Conservation (phyloP, 2,113 vertebrate species). For the Tympanuchus pallidicinctus region DNA sequence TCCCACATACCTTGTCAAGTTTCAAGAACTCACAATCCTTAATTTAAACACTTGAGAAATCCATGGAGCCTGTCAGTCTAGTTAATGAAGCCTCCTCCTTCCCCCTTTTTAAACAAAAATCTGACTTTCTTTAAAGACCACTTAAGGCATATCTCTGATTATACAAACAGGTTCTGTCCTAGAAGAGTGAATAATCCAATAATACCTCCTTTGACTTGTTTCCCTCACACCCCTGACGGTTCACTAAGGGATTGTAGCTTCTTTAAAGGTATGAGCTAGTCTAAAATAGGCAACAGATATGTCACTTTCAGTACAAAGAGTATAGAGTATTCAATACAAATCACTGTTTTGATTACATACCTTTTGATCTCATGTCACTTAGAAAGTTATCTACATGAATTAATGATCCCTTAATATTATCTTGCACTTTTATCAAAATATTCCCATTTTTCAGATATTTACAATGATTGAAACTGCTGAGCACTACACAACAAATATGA, state of each 20-base stretch:
- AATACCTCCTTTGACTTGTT: conserved; percentile 36
- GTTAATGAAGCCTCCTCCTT: conserved; percentile 79
- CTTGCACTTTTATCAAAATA: neutral
- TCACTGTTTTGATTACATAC: neutral
- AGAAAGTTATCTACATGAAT: neutral
- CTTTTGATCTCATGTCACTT: neutral
- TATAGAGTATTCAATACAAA: neutral
- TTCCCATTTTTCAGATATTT: neutral
- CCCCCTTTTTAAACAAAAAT: conserved; percentile 78
- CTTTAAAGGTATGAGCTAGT: neutral
- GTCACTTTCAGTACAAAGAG: neutral
- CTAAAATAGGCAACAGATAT: neutral
- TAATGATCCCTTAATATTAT: neutral
- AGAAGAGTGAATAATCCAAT: conserved; percentile 64
- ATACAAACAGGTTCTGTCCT: conserved; percentile 73
- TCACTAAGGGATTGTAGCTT: neutral
- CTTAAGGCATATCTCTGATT: conserved; percentile 79
- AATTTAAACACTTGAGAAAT: conserved; percentile 86
- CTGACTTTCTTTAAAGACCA: conserved; percentile 74
- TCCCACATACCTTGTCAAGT: conserved; percentile 77
- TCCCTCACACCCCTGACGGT: neutral
- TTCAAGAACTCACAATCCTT: conserved; percentile 82
- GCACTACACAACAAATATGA: neutral
- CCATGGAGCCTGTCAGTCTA: conserved; percentile 82
- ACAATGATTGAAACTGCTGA: neutral